These are phyloP conservation scores for Allobates femoralis DNA, from an alignment of 2,797 vertebrate species.

Conservation along the genomic window DNA sequence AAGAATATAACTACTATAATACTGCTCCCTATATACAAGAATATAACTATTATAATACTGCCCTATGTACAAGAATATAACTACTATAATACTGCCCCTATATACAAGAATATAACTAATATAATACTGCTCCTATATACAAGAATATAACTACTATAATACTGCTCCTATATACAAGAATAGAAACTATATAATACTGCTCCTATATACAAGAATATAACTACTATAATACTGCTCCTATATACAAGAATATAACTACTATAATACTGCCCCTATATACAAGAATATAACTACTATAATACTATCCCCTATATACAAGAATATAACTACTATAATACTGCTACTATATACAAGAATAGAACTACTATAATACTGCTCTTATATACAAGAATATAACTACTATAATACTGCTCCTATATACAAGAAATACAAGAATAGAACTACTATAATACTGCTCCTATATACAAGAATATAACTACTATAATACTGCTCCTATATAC, in stretches of 20 bases:
- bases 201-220: neutral
- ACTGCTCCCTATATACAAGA: neutral
- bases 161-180: too few species aligned
- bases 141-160: neutral
- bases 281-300: constrained; percentile 2
- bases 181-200: neutral
- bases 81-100: neutral
- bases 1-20: neutral
- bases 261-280: neutral
- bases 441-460: too few species aligned
- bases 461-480: neutral
- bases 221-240: neutral
- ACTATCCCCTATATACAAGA: neutral
- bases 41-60: too few species aligned
- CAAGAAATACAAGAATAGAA: neutral
- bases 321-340: neutral
- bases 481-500: neutral
- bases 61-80: neutral
- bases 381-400: neutral
- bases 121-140: constrained; percentile 7
- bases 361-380: neutral
- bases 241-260: too few species aligned
- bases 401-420: neutral
- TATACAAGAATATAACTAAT: neutral
- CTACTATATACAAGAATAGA: neutral